These are phyloP conservation scores for Aquatica leii DNA, from an alignment of 2,888 invertebrate genomes.

Conservation along the genomic window DNA sequence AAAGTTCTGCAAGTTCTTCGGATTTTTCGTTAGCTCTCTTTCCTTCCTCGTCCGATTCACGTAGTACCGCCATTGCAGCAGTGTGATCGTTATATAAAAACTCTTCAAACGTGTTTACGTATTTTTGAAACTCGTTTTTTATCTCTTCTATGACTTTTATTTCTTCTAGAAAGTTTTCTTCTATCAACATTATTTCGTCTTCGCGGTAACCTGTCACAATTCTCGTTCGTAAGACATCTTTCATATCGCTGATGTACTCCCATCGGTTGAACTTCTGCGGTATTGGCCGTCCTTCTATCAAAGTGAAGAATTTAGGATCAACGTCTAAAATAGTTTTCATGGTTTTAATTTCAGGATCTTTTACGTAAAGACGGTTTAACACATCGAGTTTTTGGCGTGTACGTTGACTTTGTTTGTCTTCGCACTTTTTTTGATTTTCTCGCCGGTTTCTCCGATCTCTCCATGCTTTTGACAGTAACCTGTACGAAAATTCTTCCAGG, in stretches of 20 bases:
- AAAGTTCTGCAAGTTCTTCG: constrained; percentile 61
- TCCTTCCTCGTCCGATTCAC: constrained; percentile 63
- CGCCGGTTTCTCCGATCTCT: constrained; percentile 50
- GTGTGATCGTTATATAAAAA: constrained; percentile 70
- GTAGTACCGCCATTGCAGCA: constrained; percentile 66
- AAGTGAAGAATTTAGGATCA: constrained; percentile 71
- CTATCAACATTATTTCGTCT: constrained; percentile 62
- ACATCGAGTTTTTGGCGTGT: constrained; percentile 61
- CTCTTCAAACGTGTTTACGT: constrained; percentile 67
- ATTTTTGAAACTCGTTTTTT: constrained; percentile 62
- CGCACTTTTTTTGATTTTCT: constrained; percentile 52
- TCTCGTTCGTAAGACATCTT: constrained; percentile 60
- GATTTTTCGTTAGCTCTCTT: constrained; percentile 60
- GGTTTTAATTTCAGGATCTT: constrained; percentile 62
- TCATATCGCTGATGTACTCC: constrained; percentile 63
- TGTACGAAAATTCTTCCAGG: constrained; percentile 59
- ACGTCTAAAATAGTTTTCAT: constrained; percentile 70
- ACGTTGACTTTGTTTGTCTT: constrained; percentile 53
- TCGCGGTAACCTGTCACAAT: constrained; percentile 56
- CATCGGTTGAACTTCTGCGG: constrained; percentile 67
- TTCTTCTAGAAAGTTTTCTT: constrained; percentile 66
- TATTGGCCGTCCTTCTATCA: constrained; percentile 69
- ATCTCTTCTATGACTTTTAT: constrained; percentile 62
- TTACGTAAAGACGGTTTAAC: constrained; percentile 66
- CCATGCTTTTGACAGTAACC: constrained; percentile 58